Evolutionary conservation across 2,113 vertebrate genomes (phyloP), one percentile per base, ranked within the genome.

Genomic region (Chaetops frenatus): DNA sequence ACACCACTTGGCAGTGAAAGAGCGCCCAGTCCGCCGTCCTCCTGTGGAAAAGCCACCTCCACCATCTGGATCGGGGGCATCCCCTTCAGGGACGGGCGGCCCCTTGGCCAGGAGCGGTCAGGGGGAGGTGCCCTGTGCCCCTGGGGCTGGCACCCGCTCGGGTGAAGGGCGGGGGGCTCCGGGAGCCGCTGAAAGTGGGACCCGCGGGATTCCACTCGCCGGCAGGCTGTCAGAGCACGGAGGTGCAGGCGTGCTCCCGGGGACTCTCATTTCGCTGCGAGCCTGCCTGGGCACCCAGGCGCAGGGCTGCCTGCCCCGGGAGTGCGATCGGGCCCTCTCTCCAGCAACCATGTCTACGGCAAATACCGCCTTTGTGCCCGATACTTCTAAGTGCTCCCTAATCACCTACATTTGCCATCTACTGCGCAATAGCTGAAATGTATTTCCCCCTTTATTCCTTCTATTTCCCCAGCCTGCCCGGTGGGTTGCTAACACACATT

Each of bases 401-500:
- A 44, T 33, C 12, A 53, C 38, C 93, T 56, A 25, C 40, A 33
- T 20, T 64, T 60, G 93, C 91, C 20, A 11, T 18, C 81, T 95
- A 93, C 81, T 56, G 81, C 50, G 66, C n/a, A 47, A 61, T 7
- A 71, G 81, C 80, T 27, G 82, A 80, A 89, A 82, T 48, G 8
- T 64, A 38, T 83, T 67, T 88, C 18, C 61, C 84, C 20, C 15
- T 72, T 85, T 88, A 86, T 91, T 92, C 86, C 56, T 81, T 61
- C 38, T 64, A 81, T 86, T 80, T 78, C 87, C 71, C 23, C 7
- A 85, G 90, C 77, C 81, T 36, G 88, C 86, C 74, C 15, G 36
- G 78, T 86, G 79, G 92, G 96, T 94, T 87, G 92, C 88, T 45
- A 92, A 86, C 88, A 64, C 58, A 64, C 95, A 91, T 97, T 97